Conservation (phyloP, 2,797 vertebrate species). For the Phrynocephalus forsythii region DNA sequence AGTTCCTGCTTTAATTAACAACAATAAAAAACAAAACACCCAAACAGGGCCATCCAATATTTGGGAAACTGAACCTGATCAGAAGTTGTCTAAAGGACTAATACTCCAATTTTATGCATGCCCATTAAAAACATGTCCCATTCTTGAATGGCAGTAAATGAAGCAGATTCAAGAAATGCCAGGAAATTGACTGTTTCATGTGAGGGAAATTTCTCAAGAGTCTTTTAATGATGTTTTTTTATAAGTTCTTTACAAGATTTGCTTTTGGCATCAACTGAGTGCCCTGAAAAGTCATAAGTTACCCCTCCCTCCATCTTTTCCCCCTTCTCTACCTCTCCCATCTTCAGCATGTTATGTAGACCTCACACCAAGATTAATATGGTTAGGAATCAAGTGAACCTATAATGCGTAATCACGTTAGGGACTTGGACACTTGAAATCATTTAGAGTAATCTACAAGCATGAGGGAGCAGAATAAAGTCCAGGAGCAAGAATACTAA, state of each 20-base stretch:
- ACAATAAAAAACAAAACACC: not conserved
- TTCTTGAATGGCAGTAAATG: constrained; percentile 58
- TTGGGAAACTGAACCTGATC: constrained; percentile 59
- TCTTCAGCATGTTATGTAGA: constrained; percentile 69
- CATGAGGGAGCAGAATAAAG: no score
- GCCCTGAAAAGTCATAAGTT: constrained; percentile 40
- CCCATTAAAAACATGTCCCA: constrained; percentile 52
- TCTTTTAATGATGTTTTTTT: constrained; percentile 72
- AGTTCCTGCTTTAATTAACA: not conserved
- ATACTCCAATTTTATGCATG: constrained; percentile 54
- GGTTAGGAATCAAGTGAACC: constrained; percentile 83
- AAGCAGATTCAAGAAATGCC: constrained; percentile 57
- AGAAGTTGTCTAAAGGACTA: constrained; percentile 55
- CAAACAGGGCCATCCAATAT: constrained; percentile 25
- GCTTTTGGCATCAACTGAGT: not conserved
- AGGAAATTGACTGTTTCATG: constrained; percentile 49
- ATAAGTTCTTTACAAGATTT: constrained; percentile 6
- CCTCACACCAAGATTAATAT: constrained; percentile 82
- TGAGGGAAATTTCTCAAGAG: constrained; percentile 43
- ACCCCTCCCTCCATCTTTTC: constrained; percentile 13
- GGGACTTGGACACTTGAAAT: constrained; percentile 79
- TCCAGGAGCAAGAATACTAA: not conserved
- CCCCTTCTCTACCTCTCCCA: not conserved
- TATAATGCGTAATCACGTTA: constrained; percentile 85
- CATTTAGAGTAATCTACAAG: constrained; percentile 72